A percentile compares a stretch with the other conserved stretches of the same genome.
These are phyloP conservation scores for Rhynchonycteris naso DNA, from an alignment of 2,797 vertebrate species.

Conservation along the genomic window DNA sequence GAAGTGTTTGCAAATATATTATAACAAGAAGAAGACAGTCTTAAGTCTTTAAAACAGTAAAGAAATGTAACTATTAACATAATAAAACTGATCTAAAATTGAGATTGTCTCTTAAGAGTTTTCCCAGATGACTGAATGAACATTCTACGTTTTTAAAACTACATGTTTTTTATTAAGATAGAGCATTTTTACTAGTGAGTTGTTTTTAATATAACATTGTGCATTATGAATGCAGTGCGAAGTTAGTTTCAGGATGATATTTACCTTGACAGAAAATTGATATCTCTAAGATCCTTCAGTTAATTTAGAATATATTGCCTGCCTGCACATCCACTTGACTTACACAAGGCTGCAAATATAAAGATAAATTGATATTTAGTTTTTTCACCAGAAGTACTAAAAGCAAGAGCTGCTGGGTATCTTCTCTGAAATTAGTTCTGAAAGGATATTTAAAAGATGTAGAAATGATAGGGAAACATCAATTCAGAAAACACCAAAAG, in stretches of 20 bases:
- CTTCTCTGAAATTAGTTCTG: neutral
- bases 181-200: neutral
- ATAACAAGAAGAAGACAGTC: neutral
- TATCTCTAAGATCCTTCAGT: neutral
- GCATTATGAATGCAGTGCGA: neutral
- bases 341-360: neutral
- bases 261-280: neutral
- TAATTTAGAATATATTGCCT: neutral
- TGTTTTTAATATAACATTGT: neutral
- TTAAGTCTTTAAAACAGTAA: neutral
- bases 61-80: neutral
- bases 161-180: neutral
- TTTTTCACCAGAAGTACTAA: neutral
- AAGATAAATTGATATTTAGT: neutral
- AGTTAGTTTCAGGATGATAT: neutral
- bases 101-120: neutral
- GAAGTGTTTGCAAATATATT: neutral
- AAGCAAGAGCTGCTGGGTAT: neutral
- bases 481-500: neutral
- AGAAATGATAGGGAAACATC: neutral
- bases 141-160: neutral
- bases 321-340: neutral
- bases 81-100: neutral
- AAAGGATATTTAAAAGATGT: neutral
- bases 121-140: neutral